A percentile compares a stretch with the other conserved stretches of the same genome.
These are phyloP conservation scores for Periparus ater DNA, from an alignment of 2,797 vertebrate species.

Conservation along the genomic window DNA sequence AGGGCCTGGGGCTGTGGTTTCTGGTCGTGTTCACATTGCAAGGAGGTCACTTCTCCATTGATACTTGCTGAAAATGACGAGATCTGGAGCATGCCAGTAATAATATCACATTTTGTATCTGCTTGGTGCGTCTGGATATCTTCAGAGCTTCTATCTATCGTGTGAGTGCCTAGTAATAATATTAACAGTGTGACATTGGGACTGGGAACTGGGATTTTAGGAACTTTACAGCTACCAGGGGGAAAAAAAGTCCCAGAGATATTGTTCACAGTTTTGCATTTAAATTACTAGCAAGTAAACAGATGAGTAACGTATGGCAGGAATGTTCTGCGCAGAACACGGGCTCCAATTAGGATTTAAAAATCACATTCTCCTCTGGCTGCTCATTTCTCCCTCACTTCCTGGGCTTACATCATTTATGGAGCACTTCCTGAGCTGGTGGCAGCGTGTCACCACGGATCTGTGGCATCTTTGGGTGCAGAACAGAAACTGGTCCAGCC, in stretches of 20 bases:
- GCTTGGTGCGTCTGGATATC: neutral
- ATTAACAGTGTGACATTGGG: neutral
- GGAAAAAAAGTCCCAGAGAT: neutral
- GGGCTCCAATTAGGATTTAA: neutral
- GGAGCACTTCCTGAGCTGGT: neutral
- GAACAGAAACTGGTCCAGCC: neutral
- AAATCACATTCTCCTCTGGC: neutral
- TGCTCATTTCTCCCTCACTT: neutral
- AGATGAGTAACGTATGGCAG: neutral
- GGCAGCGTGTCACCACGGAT: rapidly evolving
- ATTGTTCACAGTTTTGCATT: conserved; percentile 26
- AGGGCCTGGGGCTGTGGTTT: conserved; percentile 13
- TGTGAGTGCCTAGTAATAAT: neutral
- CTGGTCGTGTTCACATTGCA: neutral
- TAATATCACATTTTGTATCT: neutral
- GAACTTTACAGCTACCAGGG: conserved; percentile 25
- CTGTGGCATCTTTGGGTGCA: neutral
- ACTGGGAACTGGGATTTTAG: neutral
- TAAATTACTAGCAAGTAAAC: conserved; percentile 15
- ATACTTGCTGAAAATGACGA: conserved; percentile 10
- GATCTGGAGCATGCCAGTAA: neutral
- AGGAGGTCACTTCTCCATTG: conserved; percentile 32
- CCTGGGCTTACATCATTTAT: neutral
- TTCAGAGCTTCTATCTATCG: neutral
- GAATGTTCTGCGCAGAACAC: neutral